Evolutionary conservation across 2,113 vertebrate species (phyloP).

Genomic region (Solea senegalensis): DNA sequence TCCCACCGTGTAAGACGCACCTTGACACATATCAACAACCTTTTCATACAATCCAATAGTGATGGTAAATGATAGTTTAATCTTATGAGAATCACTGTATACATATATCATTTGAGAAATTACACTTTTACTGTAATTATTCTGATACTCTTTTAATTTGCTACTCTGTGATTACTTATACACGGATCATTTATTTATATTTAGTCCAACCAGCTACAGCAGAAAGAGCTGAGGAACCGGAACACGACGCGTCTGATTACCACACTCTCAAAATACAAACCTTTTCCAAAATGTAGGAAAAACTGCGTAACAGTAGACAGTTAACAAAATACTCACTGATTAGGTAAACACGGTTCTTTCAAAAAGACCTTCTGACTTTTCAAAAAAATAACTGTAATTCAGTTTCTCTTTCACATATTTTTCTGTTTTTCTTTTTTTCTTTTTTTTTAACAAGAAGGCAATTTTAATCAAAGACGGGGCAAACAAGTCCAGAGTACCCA

Average conservation of each 20-base stretch:
- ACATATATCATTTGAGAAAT: conserved; percentile 27
- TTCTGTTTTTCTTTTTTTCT: not conserved
- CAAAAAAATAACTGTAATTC: conserved; percentile 69
- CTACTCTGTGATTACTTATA: conserved; percentile 8
- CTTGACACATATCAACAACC: conserved; percentile 12
- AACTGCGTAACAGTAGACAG: conserved; percentile 35
- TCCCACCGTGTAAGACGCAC: conserved; percentile 25
- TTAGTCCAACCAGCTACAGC: conserved; percentile 1
- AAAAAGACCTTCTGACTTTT: conserved; percentile 54
- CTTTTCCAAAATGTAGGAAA: conserved; percentile 30
- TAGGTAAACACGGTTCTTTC: conserved; percentile 51
- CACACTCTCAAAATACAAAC: conserved; percentile 33
- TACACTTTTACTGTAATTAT: not conserved
- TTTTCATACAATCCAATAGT: conserved; percentile 15
- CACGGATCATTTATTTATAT: not conserved
- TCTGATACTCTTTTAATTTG: conserved; percentile 5
- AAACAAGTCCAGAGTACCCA: conserved; percentile 67
- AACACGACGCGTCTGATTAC: conserved; percentile 12
- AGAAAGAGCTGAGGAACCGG: conserved; percentile 19
- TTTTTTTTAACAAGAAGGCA: conserved; percentile 66
- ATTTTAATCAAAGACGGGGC: conserved; percentile 63
- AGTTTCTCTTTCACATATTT: conserved; percentile 25
- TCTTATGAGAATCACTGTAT: not conserved
- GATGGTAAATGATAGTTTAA: conserved; percentile 5
- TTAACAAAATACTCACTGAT: conserved; percentile 57